Evolutionary conservation across 2,888 invertebrate species (phyloP).

Genomic region (Agrotis segetum): DNA sequence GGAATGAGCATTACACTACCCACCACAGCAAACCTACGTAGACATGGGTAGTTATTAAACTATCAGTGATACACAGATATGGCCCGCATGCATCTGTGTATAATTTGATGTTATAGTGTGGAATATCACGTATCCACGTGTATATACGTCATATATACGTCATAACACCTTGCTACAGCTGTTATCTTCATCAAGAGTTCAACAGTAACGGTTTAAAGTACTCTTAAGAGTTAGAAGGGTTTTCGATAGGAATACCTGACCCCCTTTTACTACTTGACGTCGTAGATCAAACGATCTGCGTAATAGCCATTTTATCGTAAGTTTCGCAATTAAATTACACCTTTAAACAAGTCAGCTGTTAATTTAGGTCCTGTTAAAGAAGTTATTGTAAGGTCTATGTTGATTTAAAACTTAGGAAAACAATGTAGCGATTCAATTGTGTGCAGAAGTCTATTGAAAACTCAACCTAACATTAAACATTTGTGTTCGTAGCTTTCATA

Average conservation of each 20-base stretch:
- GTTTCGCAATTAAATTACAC: background rate
- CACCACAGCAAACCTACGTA: background rate
- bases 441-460: background rate
- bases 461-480: background rate
- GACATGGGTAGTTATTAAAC: constrained; percentile 1
- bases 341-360: background rate
- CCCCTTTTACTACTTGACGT: constrained; percentile 24
- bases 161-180: too few relatives aligned
- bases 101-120: background rate
- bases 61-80: background rate
- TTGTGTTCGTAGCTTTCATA: constrained; percentile 14
- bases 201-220: constrained; percentile 4
- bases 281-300: constrained; percentile 31
- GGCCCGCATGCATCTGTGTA: background rate
- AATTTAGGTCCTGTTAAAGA: background rate
- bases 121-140: background rate
- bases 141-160: background rate
- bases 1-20: background rate
- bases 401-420: background rate
- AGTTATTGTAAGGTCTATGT: constrained; percentile 3
- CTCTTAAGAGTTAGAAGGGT: background rate
- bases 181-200: too few relatives aligned
- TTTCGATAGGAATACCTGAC: constrained; percentile 22
- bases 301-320: constrained; percentile 12
- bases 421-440: constrained; percentile 2